phyloP scores from a whole-genome alignment of 2,888 invertebrate genomes.

The Eustalomyia histrio region DNA sequence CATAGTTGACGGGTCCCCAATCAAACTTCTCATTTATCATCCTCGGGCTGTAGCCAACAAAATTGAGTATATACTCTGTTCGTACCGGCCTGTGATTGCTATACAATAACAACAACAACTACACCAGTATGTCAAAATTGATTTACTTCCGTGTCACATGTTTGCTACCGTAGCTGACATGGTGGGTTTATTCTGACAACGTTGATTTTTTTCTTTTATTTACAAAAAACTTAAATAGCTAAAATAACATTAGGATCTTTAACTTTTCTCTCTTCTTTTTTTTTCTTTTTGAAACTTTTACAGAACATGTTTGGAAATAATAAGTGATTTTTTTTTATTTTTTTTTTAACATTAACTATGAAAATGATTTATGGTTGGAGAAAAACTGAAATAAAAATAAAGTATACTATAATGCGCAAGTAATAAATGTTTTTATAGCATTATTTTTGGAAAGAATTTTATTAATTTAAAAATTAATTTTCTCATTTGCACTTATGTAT shows the following conservation, averaged over 20 bases:
- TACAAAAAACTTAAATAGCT: conserved; percentile 30
- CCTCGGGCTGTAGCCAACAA: not conserved
- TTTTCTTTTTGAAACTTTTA: conserved; percentile 15
- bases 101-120: not conserved
- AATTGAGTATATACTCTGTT: conserved; percentile 26
- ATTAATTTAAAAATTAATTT: not conserved
- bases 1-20: too few relatives aligned
- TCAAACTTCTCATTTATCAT: too few relatives aligned
- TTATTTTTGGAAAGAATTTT: not conserved
- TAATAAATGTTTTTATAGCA: not conserved
- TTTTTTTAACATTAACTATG: conserved; percentile 5
- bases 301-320: conserved; percentile 24
- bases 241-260: conserved; percentile 3
- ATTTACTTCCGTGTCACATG: conserved; percentile 52
- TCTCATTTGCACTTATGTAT: not conserved
- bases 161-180: conserved; percentile 38
- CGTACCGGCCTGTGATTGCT: conserved; percentile 4
- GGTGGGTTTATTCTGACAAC: conserved; percentile 10
- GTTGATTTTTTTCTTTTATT: conserved; percentile 5
- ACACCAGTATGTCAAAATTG: conserved; percentile 42
- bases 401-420: not conserved
- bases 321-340: conserved; percentile 36
- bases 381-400: not conserved
- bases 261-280: too few relatives aligned
- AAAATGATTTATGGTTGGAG: conserved; percentile 25